Percentiles rank a stretch among this genome's conserved stretches.
phyloP scores from a whole-genome alignment of 2,797 vertebrate genomes.

The Aplochiton taeniatus region DNA sequence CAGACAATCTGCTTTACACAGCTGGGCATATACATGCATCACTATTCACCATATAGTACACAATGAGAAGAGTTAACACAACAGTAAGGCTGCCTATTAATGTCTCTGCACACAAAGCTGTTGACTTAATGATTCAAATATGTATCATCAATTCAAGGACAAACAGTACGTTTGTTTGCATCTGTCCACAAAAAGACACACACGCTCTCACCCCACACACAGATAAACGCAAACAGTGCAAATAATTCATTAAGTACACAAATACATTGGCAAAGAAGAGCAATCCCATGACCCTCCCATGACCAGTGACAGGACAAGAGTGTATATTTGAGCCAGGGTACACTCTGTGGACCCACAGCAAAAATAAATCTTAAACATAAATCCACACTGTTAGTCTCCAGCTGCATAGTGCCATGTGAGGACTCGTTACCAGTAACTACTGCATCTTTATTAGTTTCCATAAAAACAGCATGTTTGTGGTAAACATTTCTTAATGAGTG shows the following conservation, averaged over 20 bases:
- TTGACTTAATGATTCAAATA: too few species aligned
- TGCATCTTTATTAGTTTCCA: constrained; percentile 35
- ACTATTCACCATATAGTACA: too few species aligned
- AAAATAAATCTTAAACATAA: constrained; percentile 39
- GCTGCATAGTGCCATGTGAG: constrained; percentile 25
- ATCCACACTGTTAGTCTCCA: constrained; percentile 17
- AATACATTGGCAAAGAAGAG: constrained; percentile 19
- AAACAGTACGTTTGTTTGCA: too few species aligned
- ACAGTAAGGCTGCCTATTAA: too few species aligned
- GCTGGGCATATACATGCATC: too few species aligned
- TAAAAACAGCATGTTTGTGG: constrained; percentile 49
- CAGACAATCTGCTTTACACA: too few species aligned
- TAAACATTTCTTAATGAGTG: constrained; percentile 58
- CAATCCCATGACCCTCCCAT: constrained; percentile 30
- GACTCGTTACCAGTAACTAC: constrained; percentile 32
- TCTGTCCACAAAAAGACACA: too few species aligned
- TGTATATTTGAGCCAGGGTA: constrained; percentile 14
- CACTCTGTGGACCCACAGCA: constrained; percentile 34
- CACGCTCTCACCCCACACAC: too few species aligned
- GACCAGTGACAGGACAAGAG: constrained; percentile 27
- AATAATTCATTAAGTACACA: too few species aligned
- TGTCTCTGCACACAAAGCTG: too few species aligned
- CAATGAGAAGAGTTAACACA: too few species aligned
- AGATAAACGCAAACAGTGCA: constrained; percentile 6
- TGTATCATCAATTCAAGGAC: too few species aligned